Evolutionary conservation across 1,140 invertebrate genomes (phyloP).

Genomic region (Drosophila biarmipes): DNA sequence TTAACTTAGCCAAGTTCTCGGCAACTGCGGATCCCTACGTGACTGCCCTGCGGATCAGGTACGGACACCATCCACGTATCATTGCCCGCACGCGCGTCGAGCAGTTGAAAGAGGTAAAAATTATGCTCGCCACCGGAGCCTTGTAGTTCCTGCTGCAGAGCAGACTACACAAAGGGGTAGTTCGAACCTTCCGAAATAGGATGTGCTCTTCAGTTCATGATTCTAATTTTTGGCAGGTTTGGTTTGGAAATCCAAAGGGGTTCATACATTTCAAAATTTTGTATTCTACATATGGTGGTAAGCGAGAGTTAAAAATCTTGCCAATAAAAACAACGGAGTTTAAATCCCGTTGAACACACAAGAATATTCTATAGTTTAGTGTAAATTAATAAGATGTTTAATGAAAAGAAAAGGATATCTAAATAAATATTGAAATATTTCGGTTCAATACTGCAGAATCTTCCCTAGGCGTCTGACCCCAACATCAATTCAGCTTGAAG

Average conservation of each 20-base stretch:
- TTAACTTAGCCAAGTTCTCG: conserved; percentile 53
- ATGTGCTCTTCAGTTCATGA: not conserved
- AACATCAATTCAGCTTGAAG: conserved; percentile 32
- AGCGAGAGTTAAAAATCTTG: too few species aligned
- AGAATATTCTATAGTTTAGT: too few species aligned
- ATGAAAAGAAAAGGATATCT: not conserved
- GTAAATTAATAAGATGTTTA: not conserved
- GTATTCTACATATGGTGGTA: too few species aligned
- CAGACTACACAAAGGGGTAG: conserved; percentile 17
- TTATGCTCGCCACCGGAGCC: conserved; percentile 29
- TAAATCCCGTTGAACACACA: too few species aligned
- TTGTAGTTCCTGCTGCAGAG: conserved; percentile 2
- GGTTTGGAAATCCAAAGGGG: too few species aligned
- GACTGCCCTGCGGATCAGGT: conserved; percentile 58
- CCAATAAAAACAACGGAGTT: too few species aligned
- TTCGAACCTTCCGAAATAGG: not conserved
- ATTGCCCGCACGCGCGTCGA: conserved; percentile 62
- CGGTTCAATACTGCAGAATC: conserved; percentile 34
- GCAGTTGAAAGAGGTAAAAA: conserved; percentile 70
- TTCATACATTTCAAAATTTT: too few species aligned
- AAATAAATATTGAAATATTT: too few species aligned
- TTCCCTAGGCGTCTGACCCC: conserved; percentile 49
- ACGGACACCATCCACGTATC: conserved; percentile 61
- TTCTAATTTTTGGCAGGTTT: too few species aligned
- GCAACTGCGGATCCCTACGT: conserved; percentile 68